Evolutionary conservation across 92 coral and sea anemone species (phyloP), one percentile per base, ranked within the genome.

Genomic region (Siderastrea radians): DNA sequence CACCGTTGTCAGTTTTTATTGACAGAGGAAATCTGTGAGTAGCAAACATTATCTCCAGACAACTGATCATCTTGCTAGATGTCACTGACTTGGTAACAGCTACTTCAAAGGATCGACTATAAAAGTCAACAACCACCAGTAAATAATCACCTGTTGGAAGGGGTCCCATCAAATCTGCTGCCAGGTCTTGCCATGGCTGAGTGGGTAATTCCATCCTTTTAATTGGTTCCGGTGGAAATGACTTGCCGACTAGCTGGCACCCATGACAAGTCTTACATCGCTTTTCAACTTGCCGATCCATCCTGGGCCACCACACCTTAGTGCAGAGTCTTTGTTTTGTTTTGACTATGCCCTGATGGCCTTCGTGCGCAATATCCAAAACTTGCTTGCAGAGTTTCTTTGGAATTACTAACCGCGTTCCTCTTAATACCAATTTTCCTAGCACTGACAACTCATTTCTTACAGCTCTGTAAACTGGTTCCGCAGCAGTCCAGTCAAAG

Each of bases 101-200:
- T 26, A 26, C 38, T 26, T 26, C 38, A 26, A 26, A 26, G 38
- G 0, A 26, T 26, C 38, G 38, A 26, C 38, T 26, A 26, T 26
- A 26, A 26, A 26, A 26, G 38, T 26, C 38, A 26, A 26, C 0
- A 1, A 78, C 48, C 19, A 85, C 90, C n/a, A 85, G 65, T 6
- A 90, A 76, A 49, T 85, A 72, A 52, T 85, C 93, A 26, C 78
- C 86, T 1, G 83, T 77, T 5, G 87, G 87, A 73, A 90, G 47
- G 38, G 90, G 93, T 3, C 86, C 93, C 1, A 90, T 80, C 49
- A 90, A 57, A 75, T 90, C 90, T 16, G 59, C 50, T 7, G 83
- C 90, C 6, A 85, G 90, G 58, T 85, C 83, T 73, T 85, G 81
- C 93, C 90, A 85, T 61, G 90, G 93, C 55, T 70, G 44, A 3